phyloP scores from a whole-genome alignment of 1,140 invertebrate species.

The Drosophila funebris region DNA sequence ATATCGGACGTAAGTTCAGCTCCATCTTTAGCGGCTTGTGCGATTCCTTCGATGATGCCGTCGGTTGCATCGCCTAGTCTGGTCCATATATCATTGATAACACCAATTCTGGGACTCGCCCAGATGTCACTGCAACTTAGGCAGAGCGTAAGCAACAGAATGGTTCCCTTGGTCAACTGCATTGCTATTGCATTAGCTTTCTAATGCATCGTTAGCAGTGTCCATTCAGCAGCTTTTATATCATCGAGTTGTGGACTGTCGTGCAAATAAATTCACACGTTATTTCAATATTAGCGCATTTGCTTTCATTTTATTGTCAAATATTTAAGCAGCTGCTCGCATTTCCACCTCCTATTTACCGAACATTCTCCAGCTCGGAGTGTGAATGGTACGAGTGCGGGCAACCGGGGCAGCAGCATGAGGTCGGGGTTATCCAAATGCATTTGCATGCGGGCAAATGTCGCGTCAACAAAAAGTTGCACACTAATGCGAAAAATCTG shows the following conservation, averaged over 20 bases:
- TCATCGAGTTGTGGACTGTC: neutral
- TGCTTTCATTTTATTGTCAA: constrained; percentile 45
- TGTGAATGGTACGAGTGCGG: too few species aligned
- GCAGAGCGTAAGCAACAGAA: constrained; percentile 50
- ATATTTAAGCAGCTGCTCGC: constrained; percentile 63
- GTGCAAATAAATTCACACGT: constrained; percentile 15
- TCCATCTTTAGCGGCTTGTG: constrained; percentile 5
- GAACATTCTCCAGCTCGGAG: constrained; percentile 7
- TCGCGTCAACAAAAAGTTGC: constrained; percentile 2
- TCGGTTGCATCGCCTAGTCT: constrained; percentile 13
- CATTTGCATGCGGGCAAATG: constrained; percentile 14
- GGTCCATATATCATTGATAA: constrained; percentile 24
- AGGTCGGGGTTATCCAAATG: neutral
- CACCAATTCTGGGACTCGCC: neutral
- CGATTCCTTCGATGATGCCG: constrained; percentile 9
- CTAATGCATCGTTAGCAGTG: constrained; percentile 23
- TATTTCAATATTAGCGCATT: constrained; percentile 50
- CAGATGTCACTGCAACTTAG: constrained; percentile 39
- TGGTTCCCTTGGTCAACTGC: constrained; percentile 52
- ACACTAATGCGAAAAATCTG: constrained; percentile 13
- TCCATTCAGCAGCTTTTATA: constrained; percentile 45
- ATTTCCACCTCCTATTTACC: neutral
- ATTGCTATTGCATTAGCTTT: constrained; percentile 21
- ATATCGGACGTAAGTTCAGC: neutral
- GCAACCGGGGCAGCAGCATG: too few species aligned